Evolutionary conservation across 2,888 invertebrate genomes (phyloP), one percentile per base, ranked within the genome.

Genomic region (Halictus quadricinctus): DNA sequence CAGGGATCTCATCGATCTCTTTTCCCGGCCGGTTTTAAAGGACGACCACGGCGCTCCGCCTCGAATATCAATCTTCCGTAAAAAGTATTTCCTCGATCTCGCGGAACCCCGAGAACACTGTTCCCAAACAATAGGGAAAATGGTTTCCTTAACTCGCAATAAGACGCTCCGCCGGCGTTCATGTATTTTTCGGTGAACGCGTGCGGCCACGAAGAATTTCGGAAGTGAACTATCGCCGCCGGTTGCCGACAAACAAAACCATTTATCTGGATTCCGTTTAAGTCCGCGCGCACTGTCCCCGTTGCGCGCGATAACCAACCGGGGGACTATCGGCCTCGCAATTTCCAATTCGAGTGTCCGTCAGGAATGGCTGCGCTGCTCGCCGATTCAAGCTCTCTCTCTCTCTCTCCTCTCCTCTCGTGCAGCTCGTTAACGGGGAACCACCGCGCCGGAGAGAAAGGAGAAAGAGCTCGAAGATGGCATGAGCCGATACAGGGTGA

Each of bases 401-500:
- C n/a, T 2, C 46, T 8, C 21, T 8, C 54, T 58, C 10, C 4
- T 10, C 58, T n/a, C 58, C 58, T 58, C 58, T 58, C 58, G 8
- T n/a, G 89, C 84, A 87, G 84, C 89, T 90, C 90, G 90, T 91
- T 91, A 91, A 85, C 85, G 87, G 75, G 69, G 41, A 64, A 64
- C 64, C 64, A 18, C 64, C 29, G 64, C 79, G 70, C 75, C 50
- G 72, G 76, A 84, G 81, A 72, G 88, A 79, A 80, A 88, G 84
- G 82, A 79, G 85, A 83, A 88, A 86, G 87, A 81, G 83, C 76
- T 60, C 58, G 83, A 85, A 91, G 92, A 92, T 92, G 90, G 91
- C 91, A 89, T 86, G 84, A 88, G 81, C 84, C 90, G 93, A 92
- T 92, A 92, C 88, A 88, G 88, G 83, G 88, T 91, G 91, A 88